Percentiles rank a stretch among this genome's conserved stretches.
Conservation (phyloP, 2,888 invertebrate genomes). For the Melipona bicolor region DNA sequence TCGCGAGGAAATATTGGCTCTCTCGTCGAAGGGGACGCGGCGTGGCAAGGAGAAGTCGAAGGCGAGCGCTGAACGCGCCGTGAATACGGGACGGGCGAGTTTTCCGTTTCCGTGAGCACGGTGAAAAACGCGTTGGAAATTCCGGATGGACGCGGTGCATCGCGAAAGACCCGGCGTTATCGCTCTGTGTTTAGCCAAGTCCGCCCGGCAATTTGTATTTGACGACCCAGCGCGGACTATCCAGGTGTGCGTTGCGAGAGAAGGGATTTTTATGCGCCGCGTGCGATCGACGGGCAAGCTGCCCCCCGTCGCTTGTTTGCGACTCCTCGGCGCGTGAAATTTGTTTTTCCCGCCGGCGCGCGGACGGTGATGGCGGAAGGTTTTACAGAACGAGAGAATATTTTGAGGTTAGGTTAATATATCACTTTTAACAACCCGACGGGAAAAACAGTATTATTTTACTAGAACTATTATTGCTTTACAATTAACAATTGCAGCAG, state of each 20-base stretch:
- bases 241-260: slow-evolving; percentile 8
- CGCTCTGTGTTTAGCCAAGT: slow-evolving; percentile 53
- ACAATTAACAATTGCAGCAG: too few species aligned
- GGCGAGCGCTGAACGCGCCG: slow-evolving; percentile 28
- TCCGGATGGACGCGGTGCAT: not conserved
- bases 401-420: too few species aligned
- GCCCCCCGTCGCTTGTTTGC: slow-evolving; percentile 2
- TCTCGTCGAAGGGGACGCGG: slow-evolving; percentile 13
- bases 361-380: not conserved
- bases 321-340: slow-evolving; percentile 13
- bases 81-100: slow-evolving; percentile 29
- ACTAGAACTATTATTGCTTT: too few species aligned
- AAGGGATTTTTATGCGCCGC: slow-evolving; percentile 5
- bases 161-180: slow-evolving; percentile 34
- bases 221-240: slow-evolving; percentile 21
- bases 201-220: slow-evolving; percentile 53
- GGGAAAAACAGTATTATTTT: too few species aligned
- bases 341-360: slow-evolving; percentile 1
- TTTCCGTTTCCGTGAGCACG: slow-evolving; percentile 33
- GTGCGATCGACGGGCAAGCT: not conserved
- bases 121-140: slow-evolving; percentile 39
- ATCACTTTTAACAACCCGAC: too few species aligned
- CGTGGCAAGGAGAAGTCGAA: slow-evolving; percentile 10
- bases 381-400: not conserved
- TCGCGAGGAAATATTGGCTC: slow-evolving; percentile 67